Percentiles rank a stretch among this genome's conserved stretches.
These are phyloP conservation scores for Thaumetopoea pityocampa DNA, from an alignment of 1,140 invertebrate genomes.

Conservation along the genomic window DNA sequence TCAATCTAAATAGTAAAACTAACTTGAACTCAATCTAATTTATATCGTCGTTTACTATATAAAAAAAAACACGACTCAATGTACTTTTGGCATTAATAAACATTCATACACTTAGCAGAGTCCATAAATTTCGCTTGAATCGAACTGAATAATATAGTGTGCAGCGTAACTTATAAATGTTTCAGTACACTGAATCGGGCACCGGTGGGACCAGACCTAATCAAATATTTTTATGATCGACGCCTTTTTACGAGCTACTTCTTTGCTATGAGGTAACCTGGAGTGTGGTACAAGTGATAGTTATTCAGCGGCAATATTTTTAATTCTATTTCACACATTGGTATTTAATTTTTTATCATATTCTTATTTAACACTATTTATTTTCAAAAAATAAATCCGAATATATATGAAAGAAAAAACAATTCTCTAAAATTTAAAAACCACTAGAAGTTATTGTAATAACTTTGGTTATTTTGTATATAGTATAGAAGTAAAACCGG, in stretches of 20 bases:
- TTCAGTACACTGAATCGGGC: constrained; percentile 48
- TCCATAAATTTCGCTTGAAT: too few relatives aligned
- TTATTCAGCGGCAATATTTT: constrained; percentile 1
- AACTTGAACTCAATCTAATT: too few relatives aligned
- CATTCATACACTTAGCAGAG: too few relatives aligned
- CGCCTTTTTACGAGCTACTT: constrained; percentile 56
- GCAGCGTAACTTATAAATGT: constrained; percentile 64
- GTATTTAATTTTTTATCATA: neutral
- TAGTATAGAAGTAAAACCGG: too few relatives aligned
- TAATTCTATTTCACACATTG: too few relatives aligned
- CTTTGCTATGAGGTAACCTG: constrained; percentile 36
- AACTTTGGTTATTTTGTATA: too few relatives aligned
- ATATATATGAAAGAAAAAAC: neutral
- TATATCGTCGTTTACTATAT: too few relatives aligned
- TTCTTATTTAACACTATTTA: neutral
- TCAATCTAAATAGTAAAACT: too few relatives aligned
- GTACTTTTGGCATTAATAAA: too few relatives aligned
- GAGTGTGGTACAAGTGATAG: constrained; percentile 19
- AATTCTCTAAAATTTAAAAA: neutral
- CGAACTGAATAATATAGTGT: too few relatives aligned
- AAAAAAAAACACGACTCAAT: too few relatives aligned
- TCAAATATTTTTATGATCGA: constrained; percentile 75
- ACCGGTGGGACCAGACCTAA: constrained; percentile 50
- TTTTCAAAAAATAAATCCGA: neutral
- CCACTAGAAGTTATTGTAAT: too few relatives aligned